Base-by-base conservation (phyloP, 2,113 vertebrate species). In the Cochlearius cochlearius region DNA sequence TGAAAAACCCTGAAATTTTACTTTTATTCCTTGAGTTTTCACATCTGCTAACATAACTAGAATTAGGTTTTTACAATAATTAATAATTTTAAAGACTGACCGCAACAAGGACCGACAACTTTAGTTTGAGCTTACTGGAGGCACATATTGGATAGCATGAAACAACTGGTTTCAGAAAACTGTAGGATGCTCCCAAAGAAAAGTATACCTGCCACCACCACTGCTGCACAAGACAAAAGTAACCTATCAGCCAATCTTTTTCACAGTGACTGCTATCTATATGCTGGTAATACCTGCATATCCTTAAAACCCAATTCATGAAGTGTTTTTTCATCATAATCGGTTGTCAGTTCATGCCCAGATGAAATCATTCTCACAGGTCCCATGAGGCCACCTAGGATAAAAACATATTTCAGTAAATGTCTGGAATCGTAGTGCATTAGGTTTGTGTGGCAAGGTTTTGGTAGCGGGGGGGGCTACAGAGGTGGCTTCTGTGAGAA, bases 361-460 rank as follows among this genome's bases (percentile, higher is more conserved):
- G 99, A 99, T 66, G 99, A 99, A 97, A 99, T 99, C 99, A 99
- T 99, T 81, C 99, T 98, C 52, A 99, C 99, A 7, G 99, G 99
- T 91, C 99, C 99, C 99, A 99, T 99, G 82, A 99, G 98, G 87
- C 99, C 99, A 56, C 99, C 99, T 99, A 96, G 76, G 91, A 96
- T 4, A 94, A 80, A 43, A 95, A 26, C 10, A 80, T 79, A 92
- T 49, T 52, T 16, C 55, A 95, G 39, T 66, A 53, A 58, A 90
- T 32, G 78, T 72, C 84, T 60, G 47, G 29, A 53, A 53, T 59
- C 22, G 27, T 4, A 50, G 49, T 14, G 23, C 23, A 50, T 50
- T 50, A 23, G 23, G 49, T 50, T 50, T 50, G 49, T 4, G 7
- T 25, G 49, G 23, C 49, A 50, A 50, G 49, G 23, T 50, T 50